Conservation (phyloP, 2,888 invertebrate genomes). For the Pandemis corylana region DNA sequence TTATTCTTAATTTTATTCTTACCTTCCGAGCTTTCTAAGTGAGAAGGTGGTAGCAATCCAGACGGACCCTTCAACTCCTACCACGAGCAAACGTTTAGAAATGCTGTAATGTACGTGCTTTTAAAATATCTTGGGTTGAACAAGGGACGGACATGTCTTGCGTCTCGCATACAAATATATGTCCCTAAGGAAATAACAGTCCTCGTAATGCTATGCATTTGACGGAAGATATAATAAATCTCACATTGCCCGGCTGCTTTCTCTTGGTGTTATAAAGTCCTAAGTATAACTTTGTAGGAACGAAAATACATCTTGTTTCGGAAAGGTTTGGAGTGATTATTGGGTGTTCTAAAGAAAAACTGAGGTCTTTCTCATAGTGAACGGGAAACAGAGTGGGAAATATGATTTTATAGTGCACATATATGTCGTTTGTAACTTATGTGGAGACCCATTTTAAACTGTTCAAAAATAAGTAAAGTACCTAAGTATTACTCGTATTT, state of each 20-base stretch:
- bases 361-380: neutral
- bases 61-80: too few species aligned
- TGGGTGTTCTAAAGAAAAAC: neutral
- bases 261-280: neutral
- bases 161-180: constrained; percentile 15
- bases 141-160: neutral
- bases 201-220: constrained; percentile 9
- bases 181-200: constrained; percentile 20
- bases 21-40: too few species aligned
- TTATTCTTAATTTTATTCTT: too few species aligned
- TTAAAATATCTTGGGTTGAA: neutral
- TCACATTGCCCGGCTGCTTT: neutral
- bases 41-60: too few species aligned
- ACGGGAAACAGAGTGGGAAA: neutral
- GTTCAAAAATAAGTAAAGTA: too few species aligned
- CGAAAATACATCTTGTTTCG: neutral
- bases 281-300: neutral
- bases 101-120: neutral
- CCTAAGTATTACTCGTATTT: too few species aligned
- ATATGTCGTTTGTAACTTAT: too few species aligned
- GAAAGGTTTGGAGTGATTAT: neutral
- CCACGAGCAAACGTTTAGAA: neutral
- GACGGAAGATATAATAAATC: constrained; percentile 15
- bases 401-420: neutral
- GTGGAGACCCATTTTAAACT: too few species aligned